Base-by-base conservation (phyloP, 2,888 invertebrate genomes). In the Rhagium mordax region DNA sequence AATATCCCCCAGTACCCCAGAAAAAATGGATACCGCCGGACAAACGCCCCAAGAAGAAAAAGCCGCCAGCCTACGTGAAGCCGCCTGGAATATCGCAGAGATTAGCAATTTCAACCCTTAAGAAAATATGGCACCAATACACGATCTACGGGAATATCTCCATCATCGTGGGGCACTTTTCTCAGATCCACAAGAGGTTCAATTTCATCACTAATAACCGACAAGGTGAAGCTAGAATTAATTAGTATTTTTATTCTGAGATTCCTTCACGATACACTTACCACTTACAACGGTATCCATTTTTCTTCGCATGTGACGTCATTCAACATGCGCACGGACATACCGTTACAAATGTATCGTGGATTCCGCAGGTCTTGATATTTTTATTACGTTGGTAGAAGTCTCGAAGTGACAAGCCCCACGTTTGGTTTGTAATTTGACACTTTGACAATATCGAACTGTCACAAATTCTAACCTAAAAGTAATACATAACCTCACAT, bases 1-100 rank as follows among this genome's bases (percentile, higher is more conserved):
- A 82, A 3, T 87, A 87, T 72, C 87, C 87, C 0, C 86, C 87
- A 3, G 82, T 87, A 2, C 79, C 85, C 0, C 84, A 83, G 0
- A 83, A 80, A 76, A 87, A 84, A 85, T 87, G 87, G 87, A 81
- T 86, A 49, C 86, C 86, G 0, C 87, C 87, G 3, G 83, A 86
- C 33, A 62, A 81, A 71, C 78, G 86, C 51, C 75, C 53, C 10
- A 74, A 47, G 48, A 77, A 75, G 53, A 78, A 81, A 41, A 81
- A 82, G 3, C 78, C 73, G 57, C 84, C 84, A 47, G 78, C 70
- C 64, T 80, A 81, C 51, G 47, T 72, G 0, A 86, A 86, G 76
- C 86, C 86, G 0, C 78, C 81, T 27, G 84, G 85, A 3, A 74
- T 87, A 18, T 79, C 81, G 4, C 83, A 85, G 66, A 83, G 79